These are phyloP conservation scores for Diplazon laetatorius DNA, from an alignment of 2,888 invertebrate genomes.

Conservation along the genomic window DNA sequence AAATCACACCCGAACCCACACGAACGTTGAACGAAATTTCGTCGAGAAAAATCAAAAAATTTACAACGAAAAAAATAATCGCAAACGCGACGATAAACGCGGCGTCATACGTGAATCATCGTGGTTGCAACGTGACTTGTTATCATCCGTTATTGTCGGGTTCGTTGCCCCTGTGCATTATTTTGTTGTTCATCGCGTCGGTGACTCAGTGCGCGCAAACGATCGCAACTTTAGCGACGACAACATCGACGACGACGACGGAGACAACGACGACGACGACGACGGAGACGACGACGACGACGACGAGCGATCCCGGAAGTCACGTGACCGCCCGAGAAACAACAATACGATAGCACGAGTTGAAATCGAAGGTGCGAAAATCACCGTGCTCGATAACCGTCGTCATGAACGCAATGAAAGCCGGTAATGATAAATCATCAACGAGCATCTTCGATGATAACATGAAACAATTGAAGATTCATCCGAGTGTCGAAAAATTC, in stretches of 20 bases:
- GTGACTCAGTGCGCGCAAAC: slow-evolving; percentile 50
- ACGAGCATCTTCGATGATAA: slow-evolving; percentile 79
- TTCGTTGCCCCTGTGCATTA: slow-evolving; percentile 59
- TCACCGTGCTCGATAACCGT: slow-evolving; percentile 77
- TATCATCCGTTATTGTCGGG: slow-evolving; percentile 34
- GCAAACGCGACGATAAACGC: slow-evolving; percentile 45
- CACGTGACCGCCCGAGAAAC: slow-evolving; percentile 48
- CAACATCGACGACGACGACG: no score
- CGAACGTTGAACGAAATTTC: no score
- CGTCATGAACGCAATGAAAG: slow-evolving; percentile 77
- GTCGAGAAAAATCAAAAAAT: slow-evolving; percentile 41
- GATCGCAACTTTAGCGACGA: no score
- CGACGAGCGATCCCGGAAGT: slow-evolving; percentile 51
- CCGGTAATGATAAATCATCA: slow-evolving; percentile 78
- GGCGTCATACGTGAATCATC: slow-evolving; percentile 38
- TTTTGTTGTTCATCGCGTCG: slow-evolving; percentile 57
- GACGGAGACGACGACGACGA: slow-evolving; percentile 49
- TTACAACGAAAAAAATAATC: slow-evolving; percentile 18
- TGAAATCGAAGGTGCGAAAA: slow-evolving; percentile 78
- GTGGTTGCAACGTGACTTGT: slow-evolving; percentile 26
- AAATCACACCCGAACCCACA: no score
- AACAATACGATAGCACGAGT: slow-evolving; percentile 68
- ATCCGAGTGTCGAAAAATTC: slow-evolving; percentile 54
- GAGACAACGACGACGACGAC: slow-evolving; percentile 54
- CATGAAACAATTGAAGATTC: slow-evolving; percentile 76